Evolutionary conservation across 1,140 invertebrate genomes (phyloP).

Genomic region (Brachionus calyciflorus): DNA sequence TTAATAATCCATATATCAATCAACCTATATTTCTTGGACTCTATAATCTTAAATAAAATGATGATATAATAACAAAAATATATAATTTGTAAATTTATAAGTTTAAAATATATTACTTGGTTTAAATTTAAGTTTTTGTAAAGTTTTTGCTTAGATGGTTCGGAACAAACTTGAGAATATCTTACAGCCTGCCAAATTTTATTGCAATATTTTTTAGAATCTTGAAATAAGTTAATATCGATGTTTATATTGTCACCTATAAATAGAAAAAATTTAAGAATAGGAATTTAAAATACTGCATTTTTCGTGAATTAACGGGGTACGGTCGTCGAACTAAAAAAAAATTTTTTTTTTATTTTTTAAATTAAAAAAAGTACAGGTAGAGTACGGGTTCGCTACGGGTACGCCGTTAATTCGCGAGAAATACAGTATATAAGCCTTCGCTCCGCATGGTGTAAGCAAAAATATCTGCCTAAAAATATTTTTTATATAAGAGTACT

Average conservation of each 20-base stretch:
- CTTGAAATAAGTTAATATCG: conserved; percentile 36
- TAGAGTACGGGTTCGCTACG: no score
- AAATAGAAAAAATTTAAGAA: conserved; percentile 80
- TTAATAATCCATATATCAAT: conserved; percentile 79
- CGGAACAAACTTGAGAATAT: conserved; percentile 70
- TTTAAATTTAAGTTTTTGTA: background rate
- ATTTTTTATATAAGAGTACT: conserved; percentile 79
- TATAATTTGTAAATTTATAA: background rate
- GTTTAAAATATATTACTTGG: background rate
- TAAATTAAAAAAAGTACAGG: no score
- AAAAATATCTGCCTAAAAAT: no score
- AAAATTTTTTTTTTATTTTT: no score
- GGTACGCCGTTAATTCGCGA: conserved; percentile 85
- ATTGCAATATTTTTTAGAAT: conserved; percentile 69
- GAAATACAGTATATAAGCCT: no score
- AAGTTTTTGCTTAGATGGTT: background rate
- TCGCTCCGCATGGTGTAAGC: no score
- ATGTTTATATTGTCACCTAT: conserved; percentile 43
- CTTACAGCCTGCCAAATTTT: conserved; percentile 98
- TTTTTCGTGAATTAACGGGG: no score
- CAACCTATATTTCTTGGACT: conserved; percentile 62
- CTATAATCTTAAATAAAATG: no score
- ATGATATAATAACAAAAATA: no score
- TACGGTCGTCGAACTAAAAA: no score
- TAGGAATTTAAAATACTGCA: no score